Conservation (phyloP, 2,113 vertebrate genomes). For the Arenaria interpres region DNA sequence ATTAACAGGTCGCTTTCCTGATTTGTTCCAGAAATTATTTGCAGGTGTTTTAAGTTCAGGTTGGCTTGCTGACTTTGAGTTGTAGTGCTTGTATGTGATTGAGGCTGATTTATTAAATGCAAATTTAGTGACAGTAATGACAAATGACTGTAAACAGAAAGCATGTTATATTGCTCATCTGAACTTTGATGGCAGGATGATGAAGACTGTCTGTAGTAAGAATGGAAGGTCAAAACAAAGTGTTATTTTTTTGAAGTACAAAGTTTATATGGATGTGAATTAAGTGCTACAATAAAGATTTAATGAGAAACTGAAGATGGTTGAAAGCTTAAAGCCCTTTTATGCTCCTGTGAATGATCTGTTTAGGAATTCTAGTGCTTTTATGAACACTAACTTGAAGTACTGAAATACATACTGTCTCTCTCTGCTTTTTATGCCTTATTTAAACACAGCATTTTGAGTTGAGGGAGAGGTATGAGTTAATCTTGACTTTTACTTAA, state of each 20-base stretch:
- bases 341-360: neutral
- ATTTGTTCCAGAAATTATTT: conserved; percentile 2
- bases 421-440: neutral
- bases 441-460: conserved; percentile 1
- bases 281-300: conserved; percentile 18
- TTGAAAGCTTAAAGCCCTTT: neutral
- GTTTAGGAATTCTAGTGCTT: conserved; percentile 7
- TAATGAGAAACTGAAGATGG: neutral
- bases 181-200: neutral
- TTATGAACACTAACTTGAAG: neutral
- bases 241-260: neutral
- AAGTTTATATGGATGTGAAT: neutral
- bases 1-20: neutral
- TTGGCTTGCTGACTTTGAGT: neutral
- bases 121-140: neutral
- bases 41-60: conserved; percentile 6
- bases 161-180: neutral
- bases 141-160: neutral
- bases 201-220: neutral
- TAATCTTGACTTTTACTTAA: neutral
- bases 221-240: neutral
- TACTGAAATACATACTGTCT: conserved; percentile 2
- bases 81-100: neutral
- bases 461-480: neutral
- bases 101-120: neutral